Percentiles rank a stretch among this genome's conserved stretches.
phyloP scores from a whole-genome alignment of 2,113 vertebrate species.

The Ursus arctos region DNA sequence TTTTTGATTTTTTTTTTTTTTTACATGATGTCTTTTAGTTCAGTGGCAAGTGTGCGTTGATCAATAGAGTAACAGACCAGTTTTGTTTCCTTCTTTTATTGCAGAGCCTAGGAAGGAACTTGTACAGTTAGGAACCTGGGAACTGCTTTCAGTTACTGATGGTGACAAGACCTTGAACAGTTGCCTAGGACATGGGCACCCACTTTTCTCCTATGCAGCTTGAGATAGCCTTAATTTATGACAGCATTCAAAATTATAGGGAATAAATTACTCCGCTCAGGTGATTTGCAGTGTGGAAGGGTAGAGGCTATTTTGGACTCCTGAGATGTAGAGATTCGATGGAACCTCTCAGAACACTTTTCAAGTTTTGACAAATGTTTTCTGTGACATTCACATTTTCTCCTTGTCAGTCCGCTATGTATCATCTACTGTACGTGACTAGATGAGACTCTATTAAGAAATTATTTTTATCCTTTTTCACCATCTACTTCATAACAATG shows the following conservation, averaged over 20 bases:
- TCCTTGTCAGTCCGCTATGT: not conserved
- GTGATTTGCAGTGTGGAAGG: not conserved
- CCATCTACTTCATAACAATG: not conserved
- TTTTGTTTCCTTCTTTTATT: not conserved
- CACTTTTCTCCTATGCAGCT: not conserved
- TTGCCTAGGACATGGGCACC: not conserved
- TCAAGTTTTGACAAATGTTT: not conserved
- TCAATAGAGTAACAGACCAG: not conserved
- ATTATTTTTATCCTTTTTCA: not conserved
- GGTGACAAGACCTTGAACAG: not conserved
- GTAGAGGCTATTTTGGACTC: not conserved
- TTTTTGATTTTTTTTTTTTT: not conserved
- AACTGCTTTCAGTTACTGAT: not conserved
- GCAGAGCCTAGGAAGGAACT: not conserved
- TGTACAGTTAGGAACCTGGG: not conserved
- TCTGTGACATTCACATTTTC: not conserved
- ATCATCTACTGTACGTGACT: not conserved
- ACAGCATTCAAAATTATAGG: not conserved
- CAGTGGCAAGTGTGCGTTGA: not conserved
- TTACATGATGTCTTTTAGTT: not conserved
- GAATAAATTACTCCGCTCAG: not conserved
- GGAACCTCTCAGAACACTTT: not conserved
- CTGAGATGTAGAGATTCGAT: not conserved
- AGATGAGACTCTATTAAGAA: not conserved
- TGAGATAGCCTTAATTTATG: not conserved